Evolutionary conservation across 2,797 vertebrate species (phyloP), one percentile per base, ranked within the genome.

Genomic region (Pempheris klunzingeri): DNA sequence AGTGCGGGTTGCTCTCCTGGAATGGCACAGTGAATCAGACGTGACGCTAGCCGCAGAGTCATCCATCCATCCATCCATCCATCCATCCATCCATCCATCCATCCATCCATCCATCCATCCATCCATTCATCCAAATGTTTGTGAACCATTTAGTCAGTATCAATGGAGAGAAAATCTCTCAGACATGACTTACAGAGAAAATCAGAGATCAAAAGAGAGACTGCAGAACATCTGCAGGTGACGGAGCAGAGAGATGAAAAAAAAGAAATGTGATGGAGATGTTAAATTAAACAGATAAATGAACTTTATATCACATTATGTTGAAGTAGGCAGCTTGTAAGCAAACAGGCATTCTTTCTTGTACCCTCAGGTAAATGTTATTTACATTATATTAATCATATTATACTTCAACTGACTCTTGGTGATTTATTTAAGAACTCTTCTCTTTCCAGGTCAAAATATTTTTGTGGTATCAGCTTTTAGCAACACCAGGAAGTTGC

Each of bases 11-110:
- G 47, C 62, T 82, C 68, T 69, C 77, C 71, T 67, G 76, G 80
- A 88, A 84, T 60, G 69, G 69, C 62, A 80, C 77, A 63, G 67
- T 53, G 65, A 87, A 83, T 83, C 77, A 87, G 63, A 62, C 10
- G 43, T 90, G 82, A 88, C 72, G 59, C 86, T 57, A 41, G 52
- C 71, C 6, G 38, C 44, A 0, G 18, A 46, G 53, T 77, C 53
- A 66, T 75, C 44, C 52, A 44, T 49, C 57, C 28, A 50, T 62
- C 54, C 34, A 20, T 52, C 50, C 50, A 24, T 43, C 47, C 62
- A 43, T 68, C 61, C 49, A 49, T 64, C 62, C 62, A 26, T 75
- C 36, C 69, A 24, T 58, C 36, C 61, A 22, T 73, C 65, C 47
- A 26, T 75, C 60, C 46, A 77, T 49, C 43, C 66, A 64, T 59